phyloP scores from a whole-genome alignment of 2,888 invertebrate genomes.

The Napeogenes sylphis region DNA sequence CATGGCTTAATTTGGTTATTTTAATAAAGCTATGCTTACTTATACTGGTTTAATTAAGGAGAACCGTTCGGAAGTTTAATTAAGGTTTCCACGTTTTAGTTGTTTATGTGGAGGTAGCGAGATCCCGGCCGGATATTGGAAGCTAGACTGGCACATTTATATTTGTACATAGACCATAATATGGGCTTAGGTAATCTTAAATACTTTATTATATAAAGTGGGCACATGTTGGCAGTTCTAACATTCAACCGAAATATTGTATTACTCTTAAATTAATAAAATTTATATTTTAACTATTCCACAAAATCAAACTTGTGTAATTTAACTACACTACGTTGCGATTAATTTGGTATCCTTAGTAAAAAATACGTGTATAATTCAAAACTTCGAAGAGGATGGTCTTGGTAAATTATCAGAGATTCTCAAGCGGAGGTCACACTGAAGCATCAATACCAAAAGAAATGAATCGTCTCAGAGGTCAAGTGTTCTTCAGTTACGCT shows the following conservation, averaged over 20 bases:
- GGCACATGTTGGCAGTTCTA: no score
- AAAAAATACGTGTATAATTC: neutral
- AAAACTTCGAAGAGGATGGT: slow-evolving; percentile 31
- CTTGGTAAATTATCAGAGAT: slow-evolving; percentile 51
- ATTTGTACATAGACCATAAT: neutral
- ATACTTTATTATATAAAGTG: no score
- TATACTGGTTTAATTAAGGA: slow-evolving; percentile 15
- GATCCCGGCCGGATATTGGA: slow-evolving; percentile 14
- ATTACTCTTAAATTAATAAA: no score
- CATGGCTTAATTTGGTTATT: slow-evolving; percentile 7
- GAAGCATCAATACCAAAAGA: slow-evolving; percentile 47
- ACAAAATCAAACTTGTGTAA: no score
- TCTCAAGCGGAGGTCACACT: slow-evolving; percentile 50
- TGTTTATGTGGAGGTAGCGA: slow-evolving; percentile 17
- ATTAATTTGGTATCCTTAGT: no score
- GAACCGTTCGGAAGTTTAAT: slow-evolving; percentile 37
- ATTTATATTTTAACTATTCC: no score
- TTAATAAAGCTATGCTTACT: slow-evolving; percentile 8
- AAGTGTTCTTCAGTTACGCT: slow-evolving; percentile 38
- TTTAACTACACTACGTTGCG: no score
- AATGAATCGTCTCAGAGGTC: slow-evolving; percentile 47
- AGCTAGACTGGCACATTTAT: slow-evolving; percentile 25
- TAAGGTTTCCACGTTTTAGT: slow-evolving; percentile 37
- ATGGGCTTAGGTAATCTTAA: no score
- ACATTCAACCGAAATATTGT: no score